These are phyloP conservation scores for Lithodes maja DNA, from an alignment of 2,888 invertebrate genomes.

Conservation along the genomic window DNA sequence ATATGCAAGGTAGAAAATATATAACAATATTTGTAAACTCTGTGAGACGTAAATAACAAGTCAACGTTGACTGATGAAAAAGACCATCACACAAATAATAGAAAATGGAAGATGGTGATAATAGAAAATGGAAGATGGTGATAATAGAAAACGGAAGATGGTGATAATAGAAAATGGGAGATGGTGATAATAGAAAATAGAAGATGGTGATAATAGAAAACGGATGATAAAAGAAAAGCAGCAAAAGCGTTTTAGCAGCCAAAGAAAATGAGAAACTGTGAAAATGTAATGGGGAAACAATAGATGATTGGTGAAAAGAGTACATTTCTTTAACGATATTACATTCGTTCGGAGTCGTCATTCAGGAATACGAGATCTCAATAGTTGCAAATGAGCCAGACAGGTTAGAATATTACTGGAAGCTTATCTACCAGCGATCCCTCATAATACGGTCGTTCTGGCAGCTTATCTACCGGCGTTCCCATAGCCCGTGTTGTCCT, in stretches of 20 bases:
- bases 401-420: too few relatives aligned
- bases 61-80: conserved; percentile 1
- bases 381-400: too few relatives aligned
- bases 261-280: too few relatives aligned
- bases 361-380: not conserved
- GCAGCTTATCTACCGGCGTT: too few relatives aligned
- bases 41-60: not conserved
- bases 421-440: too few relatives aligned
- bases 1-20: not conserved
- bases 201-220: not conserved
- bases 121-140: not conserved
- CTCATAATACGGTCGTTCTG: too few relatives aligned
- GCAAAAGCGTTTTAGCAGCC: not conserved
- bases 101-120: not conserved
- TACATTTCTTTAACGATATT: not conserved
- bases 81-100: not conserved
- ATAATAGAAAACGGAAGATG: not conserved
- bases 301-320: not conserved
- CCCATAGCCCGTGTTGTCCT: not conserved
- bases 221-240: not conserved
- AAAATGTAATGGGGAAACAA: not conserved
- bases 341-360: not conserved
- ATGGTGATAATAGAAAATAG: not conserved
- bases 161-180: not conserved
- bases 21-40: not conserved